A percentile compares a stretch with the other conserved stretches of the same genome.
phyloP scores from a whole-genome alignment of 1,140 invertebrate genomes.

The Oncopeltus fasciatus region DNA sequence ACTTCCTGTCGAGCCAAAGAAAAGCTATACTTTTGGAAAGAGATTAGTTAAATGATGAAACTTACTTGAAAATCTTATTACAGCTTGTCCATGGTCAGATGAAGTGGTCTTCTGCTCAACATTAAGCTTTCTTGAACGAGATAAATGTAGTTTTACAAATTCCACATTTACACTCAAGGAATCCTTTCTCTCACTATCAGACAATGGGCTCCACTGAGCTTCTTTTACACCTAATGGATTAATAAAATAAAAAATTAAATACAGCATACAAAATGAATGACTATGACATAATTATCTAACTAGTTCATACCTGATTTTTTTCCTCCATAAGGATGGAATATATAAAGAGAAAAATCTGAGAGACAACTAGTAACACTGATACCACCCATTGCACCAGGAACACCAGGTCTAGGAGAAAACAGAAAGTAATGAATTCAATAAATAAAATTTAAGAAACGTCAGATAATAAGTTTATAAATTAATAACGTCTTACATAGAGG shows the following conservation, averaged over 20 bases:
- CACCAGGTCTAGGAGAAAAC: constrained; percentile 30
- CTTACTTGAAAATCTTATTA: constrained; percentile 82
- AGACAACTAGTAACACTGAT: constrained; percentile 86
- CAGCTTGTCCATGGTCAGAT: constrained; percentile 51
- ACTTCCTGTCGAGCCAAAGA: too few relatives aligned
- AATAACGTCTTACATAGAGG: background rate
- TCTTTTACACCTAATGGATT: constrained; percentile 42
- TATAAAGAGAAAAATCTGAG: constrained; percentile 91
- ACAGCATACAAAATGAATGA: background rate
- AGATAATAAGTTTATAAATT: background rate
- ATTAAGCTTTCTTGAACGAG: constrained; percentile 70
- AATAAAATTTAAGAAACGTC: background rate
- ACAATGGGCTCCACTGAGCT: constrained; percentile 69
- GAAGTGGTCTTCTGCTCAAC: constrained; percentile 38
- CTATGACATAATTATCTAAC: background rate
- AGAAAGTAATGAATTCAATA: too few relatives aligned
- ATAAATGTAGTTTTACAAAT: constrained; percentile 91
- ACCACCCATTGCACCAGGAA: constrained; percentile 60
- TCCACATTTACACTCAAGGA: constrained; percentile 91
- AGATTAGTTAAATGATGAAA: constrained; percentile 17
- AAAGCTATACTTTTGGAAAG: too few relatives aligned
- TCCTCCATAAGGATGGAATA: constrained; percentile 93
- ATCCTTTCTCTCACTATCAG: constrained; percentile 83
- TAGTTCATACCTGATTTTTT: constrained; percentile 50
- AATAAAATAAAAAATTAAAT: too few relatives aligned